Evolutionary conservation across 2,888 invertebrate genomes (phyloP), one percentile per base, ranked within the genome.

Genomic region (Meteorus colon): DNA sequence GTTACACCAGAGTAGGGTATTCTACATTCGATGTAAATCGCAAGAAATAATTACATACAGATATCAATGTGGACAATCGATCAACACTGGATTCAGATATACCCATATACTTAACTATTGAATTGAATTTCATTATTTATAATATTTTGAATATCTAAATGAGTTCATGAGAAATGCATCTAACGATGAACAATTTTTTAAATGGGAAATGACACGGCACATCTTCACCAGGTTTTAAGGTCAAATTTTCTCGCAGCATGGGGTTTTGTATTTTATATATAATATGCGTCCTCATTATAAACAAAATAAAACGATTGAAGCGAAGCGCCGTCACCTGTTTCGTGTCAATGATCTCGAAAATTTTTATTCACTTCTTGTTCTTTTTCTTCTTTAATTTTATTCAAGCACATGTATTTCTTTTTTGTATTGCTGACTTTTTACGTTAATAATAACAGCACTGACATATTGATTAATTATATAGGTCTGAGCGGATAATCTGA

Each of bases 401-500:
- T 73, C 24, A 41, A 41, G 41, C 12, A 41, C 6, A 12, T 41
- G n/a, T 48, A 16, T 5, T n/a, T 48, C n/a, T 55, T 55, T 55
- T 55, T 8, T 55, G 10, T 8, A 6, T 19, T 8, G 24, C 6
- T 5, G 19, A 29, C 45, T 59, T 60, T 55, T 19, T 8, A 2
- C n/a, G 19, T 55, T 19, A 55, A 19, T 41, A 12, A 24, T 8
- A 19, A 19, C 8, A 55, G 55, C 24, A 5, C 19, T 55, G 19
- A n/a, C 55, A 55, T 55, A 55, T 19, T 55, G 8, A 55, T 55
- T 55, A 55, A 55, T 24, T 55, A n/a, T 55, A 55, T 55, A 19
- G 6, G n/a, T n/a, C n/a, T 19, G 19, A 55, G 55, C 24, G 19
- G 19, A 55, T 55, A 55, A 55, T n/a, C 19, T 55, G 55, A 55